Conservation (phyloP, 2,888 invertebrate genomes). For the Drosophila demipolita region DNA sequence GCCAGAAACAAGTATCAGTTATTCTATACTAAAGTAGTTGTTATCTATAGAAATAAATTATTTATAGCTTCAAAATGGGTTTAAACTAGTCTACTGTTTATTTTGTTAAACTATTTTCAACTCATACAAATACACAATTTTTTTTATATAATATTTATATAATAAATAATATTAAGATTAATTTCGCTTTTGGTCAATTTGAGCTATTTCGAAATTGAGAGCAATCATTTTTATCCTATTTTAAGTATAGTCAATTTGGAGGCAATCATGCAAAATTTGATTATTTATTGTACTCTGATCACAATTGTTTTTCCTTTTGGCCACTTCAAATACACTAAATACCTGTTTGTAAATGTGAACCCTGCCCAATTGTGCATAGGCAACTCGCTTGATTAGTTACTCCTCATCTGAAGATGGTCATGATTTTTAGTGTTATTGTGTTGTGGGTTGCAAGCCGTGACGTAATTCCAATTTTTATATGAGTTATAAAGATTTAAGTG, state of each 20-base stretch:
- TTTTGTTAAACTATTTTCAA: neutral
- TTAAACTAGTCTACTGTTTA: neutral
- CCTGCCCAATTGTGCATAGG: neutral
- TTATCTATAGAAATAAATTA: too few relatives aligned
- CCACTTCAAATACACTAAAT: neutral
- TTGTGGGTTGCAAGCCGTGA: neutral
- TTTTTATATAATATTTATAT: too few relatives aligned
- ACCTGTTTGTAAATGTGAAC: neutral
- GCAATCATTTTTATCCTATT: neutral
- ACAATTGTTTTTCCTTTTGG: neutral
- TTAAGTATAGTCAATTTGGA: neutral
- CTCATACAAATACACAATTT: too few relatives aligned
- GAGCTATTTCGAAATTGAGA: neutral
- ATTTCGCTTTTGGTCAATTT: neutral
- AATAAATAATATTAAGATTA: too few relatives aligned
- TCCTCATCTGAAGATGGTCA: constrained; percentile 4
- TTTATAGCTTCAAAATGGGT: neutral
- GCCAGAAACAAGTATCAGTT: neutral
- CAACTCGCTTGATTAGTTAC: constrained; percentile 13
- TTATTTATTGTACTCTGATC: constrained; percentile 3
- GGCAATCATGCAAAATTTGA: constrained; percentile 1
- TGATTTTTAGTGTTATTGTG: constrained; percentile 7
- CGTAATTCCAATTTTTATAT: neutral
- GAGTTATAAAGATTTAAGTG: constrained; percentile 42
- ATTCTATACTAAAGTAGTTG: neutral